phyloP scores from a whole-genome alignment of 2,797 vertebrate species.

The Mallotus villosus region DNA sequence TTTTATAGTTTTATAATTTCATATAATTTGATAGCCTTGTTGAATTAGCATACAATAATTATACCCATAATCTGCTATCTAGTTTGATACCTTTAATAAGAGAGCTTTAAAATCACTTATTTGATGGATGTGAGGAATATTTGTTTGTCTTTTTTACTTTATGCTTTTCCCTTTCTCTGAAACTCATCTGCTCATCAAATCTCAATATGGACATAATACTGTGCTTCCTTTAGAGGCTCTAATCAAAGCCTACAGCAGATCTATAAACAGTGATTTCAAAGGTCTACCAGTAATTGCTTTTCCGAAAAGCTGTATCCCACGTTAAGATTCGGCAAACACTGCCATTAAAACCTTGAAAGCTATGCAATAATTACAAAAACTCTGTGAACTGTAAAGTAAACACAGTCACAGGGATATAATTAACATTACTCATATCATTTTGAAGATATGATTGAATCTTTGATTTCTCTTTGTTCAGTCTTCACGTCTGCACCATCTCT shows the following conservation, averaged over 20 bases:
- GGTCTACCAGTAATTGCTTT: constrained; percentile 15
- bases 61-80: no score
- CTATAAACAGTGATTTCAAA: constrained; percentile 17
- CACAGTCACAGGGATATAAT: constrained; percentile 4
- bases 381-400: constrained; percentile 9
- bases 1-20: neutral
- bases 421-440: neutral
- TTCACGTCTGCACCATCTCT: neutral
- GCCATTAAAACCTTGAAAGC: constrained; percentile 4
- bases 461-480: neutral
- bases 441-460: neutral
- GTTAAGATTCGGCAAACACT: constrained; percentile 6
- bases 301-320: neutral
- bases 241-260: constrained; percentile 1
- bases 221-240: neutral
- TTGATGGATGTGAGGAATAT: neutral
- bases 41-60: no score
- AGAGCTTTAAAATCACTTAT: neutral
- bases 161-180: neutral
- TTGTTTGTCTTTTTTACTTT: neutral
- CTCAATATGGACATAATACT: neutral
- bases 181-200: neutral
- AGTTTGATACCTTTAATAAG: no score
- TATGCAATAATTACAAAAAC: constrained; percentile 12
- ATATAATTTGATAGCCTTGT: neutral